These are phyloP conservation scores for Anguilla pacifica DNA, from an alignment of 2,797 vertebrate species.

Conservation along the genomic window DNA sequence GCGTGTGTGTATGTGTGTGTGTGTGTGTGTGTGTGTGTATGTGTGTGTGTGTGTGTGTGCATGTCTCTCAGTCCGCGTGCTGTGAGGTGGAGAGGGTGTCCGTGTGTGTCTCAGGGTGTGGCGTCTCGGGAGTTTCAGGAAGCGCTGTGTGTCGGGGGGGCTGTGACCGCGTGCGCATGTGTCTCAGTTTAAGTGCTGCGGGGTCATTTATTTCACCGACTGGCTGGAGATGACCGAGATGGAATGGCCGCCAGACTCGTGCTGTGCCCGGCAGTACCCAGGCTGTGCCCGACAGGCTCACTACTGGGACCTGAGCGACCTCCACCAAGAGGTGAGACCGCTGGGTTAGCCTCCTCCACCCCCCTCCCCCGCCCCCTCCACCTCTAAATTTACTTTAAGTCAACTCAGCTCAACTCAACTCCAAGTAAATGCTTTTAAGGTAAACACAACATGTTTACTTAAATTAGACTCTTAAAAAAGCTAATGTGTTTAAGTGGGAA, in stretches of 20 bases:
- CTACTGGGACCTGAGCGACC: slow-evolving; percentile 90
- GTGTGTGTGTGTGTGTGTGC: not conserved
- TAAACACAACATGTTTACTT: too few relatives aligned
- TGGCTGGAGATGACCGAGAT: slow-evolving; percentile 98
- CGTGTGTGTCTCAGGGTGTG: not conserved
- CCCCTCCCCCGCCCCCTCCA: too few relatives aligned
- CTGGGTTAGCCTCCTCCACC: not conserved
- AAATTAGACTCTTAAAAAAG: too few relatives aligned
- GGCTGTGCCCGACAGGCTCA: slow-evolving; percentile 92
- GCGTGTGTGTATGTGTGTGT: not conserved
- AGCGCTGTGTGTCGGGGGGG: not conserved
- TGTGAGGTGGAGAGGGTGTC: not conserved
- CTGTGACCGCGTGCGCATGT: slow-evolving; percentile 19
- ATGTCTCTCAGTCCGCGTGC: not conserved
- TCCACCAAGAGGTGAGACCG: slow-evolving; percentile 89
- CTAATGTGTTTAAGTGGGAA: too few relatives aligned
- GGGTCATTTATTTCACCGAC: slow-evolving; percentile 97
- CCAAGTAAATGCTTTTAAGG: too few relatives aligned
- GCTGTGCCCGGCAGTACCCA: slow-evolving; percentile 91
- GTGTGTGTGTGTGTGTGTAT: not conserved
- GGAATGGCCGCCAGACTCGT: slow-evolving; percentile 98
- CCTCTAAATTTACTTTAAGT: too few relatives aligned
- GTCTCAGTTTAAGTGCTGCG: slow-evolving; percentile 92
- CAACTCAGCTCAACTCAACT: too few relatives aligned
- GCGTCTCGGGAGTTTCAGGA: not conserved